Evolutionary conservation across 1,140 invertebrate genomes (phyloP).

Genomic region (Pseudomyrmex dendroicus): DNA sequence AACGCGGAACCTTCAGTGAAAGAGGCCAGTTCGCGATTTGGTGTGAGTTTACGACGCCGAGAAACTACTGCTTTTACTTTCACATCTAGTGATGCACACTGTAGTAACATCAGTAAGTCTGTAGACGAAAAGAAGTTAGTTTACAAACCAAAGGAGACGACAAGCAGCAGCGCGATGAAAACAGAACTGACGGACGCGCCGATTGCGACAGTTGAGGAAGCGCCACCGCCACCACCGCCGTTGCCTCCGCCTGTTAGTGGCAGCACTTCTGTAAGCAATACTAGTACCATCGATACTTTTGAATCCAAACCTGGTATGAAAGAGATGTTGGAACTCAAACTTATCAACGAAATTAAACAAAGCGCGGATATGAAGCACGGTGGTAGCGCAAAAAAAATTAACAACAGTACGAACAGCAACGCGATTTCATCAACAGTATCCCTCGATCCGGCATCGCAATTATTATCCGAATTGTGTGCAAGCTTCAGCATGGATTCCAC

Average conservation of each 20-base stretch:
- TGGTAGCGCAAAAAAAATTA: constrained; percentile 66
- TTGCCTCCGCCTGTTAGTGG: constrained; percentile 75
- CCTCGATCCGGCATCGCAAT: constrained; percentile 89
- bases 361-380: constrained; percentile 88
- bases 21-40: constrained; percentile 90
- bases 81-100: constrained; percentile 73
- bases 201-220: constrained; percentile 73
- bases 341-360: constrained; percentile 93
- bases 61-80: constrained; percentile 81
- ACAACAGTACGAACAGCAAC: constrained; percentile 53
- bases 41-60: constrained; percentile 89
- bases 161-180: constrained; percentile 35
- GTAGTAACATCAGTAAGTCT: constrained; percentile 84
- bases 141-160: constrained; percentile 76
- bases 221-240: constrained; percentile 77
- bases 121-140: constrained; percentile 77
- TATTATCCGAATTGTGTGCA: constrained; percentile 89
- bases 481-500: constrained; percentile 81
- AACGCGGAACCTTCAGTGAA: constrained; percentile 89
- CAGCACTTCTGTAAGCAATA: constrained; percentile 15
- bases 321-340: constrained; percentile 92
- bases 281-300: constrained; percentile 71
- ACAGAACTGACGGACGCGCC: constrained; percentile 62
- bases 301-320: constrained; percentile 87
- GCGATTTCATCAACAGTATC: constrained; percentile 68